Percentiles rank a stretch among this genome's conserved stretches.
These are phyloP conservation scores for Ceryle rudis DNA, from an alignment of 2,797 vertebrate genomes.

Conservation along the genomic window DNA sequence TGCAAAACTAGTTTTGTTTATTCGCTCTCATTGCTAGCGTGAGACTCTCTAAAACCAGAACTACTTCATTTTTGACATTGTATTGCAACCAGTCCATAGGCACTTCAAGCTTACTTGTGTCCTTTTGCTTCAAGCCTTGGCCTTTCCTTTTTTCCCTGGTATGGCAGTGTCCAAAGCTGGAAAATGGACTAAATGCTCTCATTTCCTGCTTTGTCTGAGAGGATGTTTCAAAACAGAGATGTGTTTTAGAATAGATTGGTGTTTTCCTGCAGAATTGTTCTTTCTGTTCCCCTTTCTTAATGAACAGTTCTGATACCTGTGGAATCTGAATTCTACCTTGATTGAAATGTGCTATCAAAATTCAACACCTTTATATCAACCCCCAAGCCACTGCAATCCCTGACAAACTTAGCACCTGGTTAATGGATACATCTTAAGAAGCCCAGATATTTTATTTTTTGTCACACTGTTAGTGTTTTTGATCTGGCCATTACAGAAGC, in stretches of 20 bases:
- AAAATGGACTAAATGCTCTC: not conserved
- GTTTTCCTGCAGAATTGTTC: not conserved
- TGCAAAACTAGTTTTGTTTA: not conserved
- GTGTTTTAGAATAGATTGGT: not conserved
- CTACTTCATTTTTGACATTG: not conserved
- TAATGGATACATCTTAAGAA: not conserved
- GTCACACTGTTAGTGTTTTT: not conserved
- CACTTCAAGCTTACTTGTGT: not conserved
- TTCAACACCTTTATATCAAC: not conserved
- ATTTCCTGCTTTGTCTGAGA: not conserved
- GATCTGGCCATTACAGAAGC: not conserved
- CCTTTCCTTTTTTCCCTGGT: not conserved
- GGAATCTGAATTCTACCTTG: not conserved
- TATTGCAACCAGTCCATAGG: not conserved
- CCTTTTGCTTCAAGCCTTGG: not conserved
- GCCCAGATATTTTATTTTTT: not conserved
- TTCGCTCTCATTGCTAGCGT: not conserved
- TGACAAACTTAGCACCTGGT: not conserved
- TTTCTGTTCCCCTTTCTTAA: conserved; percentile 1
- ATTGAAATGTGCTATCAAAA: not conserved
- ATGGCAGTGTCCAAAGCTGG: not conserved
- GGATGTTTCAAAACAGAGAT: not conserved
- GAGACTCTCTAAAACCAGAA: not conserved
- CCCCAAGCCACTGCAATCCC: not conserved
- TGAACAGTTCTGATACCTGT: not conserved